A percentile compares a stretch with the other conserved stretches of the same genome.
These are phyloP conservation scores for Asteroscopus sphinx DNA, from an alignment of 2,888 invertebrate genomes.

Conservation along the genomic window DNA sequence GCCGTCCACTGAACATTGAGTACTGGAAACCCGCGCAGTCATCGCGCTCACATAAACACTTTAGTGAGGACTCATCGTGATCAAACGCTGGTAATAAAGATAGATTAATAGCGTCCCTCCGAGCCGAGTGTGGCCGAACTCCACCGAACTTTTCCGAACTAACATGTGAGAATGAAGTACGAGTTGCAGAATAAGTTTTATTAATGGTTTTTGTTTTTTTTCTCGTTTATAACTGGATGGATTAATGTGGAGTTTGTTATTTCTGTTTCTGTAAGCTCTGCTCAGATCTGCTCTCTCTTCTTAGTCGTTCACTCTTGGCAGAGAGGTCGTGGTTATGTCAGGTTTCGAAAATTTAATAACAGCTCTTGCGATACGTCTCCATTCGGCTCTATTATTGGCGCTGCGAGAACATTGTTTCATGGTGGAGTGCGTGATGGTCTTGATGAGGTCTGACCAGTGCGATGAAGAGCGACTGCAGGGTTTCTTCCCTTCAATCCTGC, in stretches of 20 bases:
- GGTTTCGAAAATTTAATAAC: no score
- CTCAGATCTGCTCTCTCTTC: no score
- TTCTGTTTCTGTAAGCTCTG: no score
- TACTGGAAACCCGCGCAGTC: slow-evolving; percentile 69
- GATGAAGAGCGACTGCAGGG: no score
- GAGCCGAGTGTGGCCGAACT: slow-evolving; percentile 47
- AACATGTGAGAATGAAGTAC: slow-evolving; percentile 47
- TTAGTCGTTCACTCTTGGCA: no score
- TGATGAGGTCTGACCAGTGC: no score
- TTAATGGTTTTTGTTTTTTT: slow-evolving; percentile 37
- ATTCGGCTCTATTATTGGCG: no score
- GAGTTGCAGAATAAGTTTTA: slow-evolving; percentile 52
- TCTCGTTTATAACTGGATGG: slow-evolving; percentile 4
- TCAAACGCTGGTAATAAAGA: slow-evolving; percentile 85
- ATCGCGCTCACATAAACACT: slow-evolving; percentile 77
- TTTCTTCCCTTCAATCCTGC: no score
- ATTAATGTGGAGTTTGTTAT: slow-evolving; percentile 1
- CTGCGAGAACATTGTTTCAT: no score
- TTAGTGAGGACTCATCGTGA: slow-evolving; percentile 79
- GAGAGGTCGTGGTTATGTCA: no score
- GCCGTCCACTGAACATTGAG: slow-evolving; percentile 44
- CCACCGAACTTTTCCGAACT: slow-evolving; percentile 47
- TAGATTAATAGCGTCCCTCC: slow-evolving; percentile 77
- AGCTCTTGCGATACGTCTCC: no score
- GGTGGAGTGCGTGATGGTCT: no score